A percentile compares a stretch with the other conserved stretches of the same genome.
phyloP scores from a whole-genome alignment of 2,113 vertebrate genomes.

The Macrotis lagotis region DNA sequence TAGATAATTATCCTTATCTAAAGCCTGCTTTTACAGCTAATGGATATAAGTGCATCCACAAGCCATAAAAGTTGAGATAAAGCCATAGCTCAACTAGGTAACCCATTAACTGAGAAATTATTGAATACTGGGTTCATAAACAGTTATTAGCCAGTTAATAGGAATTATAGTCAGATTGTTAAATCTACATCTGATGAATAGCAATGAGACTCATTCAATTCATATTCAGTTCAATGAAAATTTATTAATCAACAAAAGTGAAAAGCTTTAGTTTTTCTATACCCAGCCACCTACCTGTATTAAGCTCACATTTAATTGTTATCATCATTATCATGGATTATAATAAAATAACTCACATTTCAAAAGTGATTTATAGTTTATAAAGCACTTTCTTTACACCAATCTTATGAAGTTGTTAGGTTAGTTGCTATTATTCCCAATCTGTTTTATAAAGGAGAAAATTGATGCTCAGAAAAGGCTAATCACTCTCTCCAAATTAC shows the following conservation, averaged over 20 bases:
- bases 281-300: neutral
- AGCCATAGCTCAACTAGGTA: conserved; percentile 39
- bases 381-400: neutral
- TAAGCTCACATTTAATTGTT: neutral
- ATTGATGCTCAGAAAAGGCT: neutral
- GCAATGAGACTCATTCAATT: conserved; percentile 34
- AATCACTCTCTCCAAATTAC: neutral
- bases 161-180: conserved; percentile 52
- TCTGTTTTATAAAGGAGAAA: neutral
- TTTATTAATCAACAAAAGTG: neutral
- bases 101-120: conserved; percentile 57
- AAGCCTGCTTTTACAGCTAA: conserved; percentile 49
- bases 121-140: conserved; percentile 63
- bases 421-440: too few relatives aligned
- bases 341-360: neutral
- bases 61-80: conserved; percentile 33
- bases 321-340: neutral
- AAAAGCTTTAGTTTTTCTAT: neutral
- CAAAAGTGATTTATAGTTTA: neutral
- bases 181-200: conserved; percentile 65
- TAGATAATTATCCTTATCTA: conserved; percentile 60
- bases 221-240: neutral
- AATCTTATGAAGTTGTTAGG: neutral
- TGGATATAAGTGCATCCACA: conserved; percentile 48
- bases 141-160: conserved; percentile 71